A percentile compares a stretch with the other conserved stretches of the same genome.
Conservation (phyloP, 2,888 invertebrate species). For the Apodemia mormo region DNA sequence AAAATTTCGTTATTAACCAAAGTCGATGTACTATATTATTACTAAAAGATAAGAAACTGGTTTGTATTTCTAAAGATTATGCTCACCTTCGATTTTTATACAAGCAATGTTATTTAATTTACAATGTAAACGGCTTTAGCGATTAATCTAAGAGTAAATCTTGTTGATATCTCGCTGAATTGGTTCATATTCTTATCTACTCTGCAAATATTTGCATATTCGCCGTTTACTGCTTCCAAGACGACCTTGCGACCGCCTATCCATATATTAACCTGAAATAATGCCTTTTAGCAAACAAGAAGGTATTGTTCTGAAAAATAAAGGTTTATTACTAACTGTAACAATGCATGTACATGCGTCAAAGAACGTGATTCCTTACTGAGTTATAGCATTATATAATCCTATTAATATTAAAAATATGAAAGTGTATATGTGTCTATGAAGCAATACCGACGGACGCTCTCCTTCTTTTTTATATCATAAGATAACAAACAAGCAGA, state of each 20-base stretch:
- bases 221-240: conserved; percentile 62
- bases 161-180: conserved; percentile 71
- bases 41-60: conserved; percentile 4
- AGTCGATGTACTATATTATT: background rate
- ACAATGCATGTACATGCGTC: conserved; percentile 21
- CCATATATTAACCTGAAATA: conserved; percentile 60
- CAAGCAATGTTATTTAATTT: conserved; percentile 46
- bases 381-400: conserved; percentile 9
- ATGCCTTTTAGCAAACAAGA: conserved; percentile 51
- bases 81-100: conserved; percentile 16
- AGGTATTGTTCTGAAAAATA: conserved; percentile 52
- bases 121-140: conserved; percentile 60
- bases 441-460: too few relatives aligned
- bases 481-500: too few relatives aligned
- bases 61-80: conserved; percentile 8
- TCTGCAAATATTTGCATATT: conserved; percentile 70
- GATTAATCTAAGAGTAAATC: conserved; percentile 76
- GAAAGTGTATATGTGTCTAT: too few relatives aligned
- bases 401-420: too few relatives aligned
- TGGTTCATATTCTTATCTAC: conserved; percentile 77
- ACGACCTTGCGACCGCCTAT: conserved; percentile 62
- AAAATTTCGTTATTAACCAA: background rate
- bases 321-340: conserved; percentile 29
- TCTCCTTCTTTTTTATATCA: too few relatives aligned
- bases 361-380: conserved; percentile 10